Evolutionary conservation across 2,113 vertebrate species (phyloP), one percentile per base, ranked within the genome.

Genomic region (Semicossyphus pulcher): DNA sequence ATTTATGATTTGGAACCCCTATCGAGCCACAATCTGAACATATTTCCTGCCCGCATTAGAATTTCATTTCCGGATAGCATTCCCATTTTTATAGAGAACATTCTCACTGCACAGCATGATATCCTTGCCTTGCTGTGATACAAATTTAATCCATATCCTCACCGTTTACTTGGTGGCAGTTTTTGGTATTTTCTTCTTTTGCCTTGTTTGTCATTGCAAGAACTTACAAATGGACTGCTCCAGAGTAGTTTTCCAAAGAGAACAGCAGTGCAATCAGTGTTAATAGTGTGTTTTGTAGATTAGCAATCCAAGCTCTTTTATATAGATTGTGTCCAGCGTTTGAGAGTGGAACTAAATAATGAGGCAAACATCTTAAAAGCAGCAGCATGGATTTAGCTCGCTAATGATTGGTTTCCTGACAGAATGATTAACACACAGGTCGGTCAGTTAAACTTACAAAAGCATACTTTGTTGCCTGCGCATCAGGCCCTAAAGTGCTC

Each of bases 331-430:
- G 37, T 67, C 52, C 34, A 18, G 5, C 26, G 12, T 56, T 39
- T 65, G 23, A 61, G 32, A 68, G 72, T 15, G 28, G 11, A 64
- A 41, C 36, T 66, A 82, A 81, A 67, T 62, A 79, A 73, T 63
- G 66, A 72, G 42, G 7, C 42, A 20, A 49, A 45, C 73, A 44
- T 63, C 73, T 47, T 71, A 69, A 84, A 79, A 74, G 67, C 67
- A 44, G 36, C 34, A 45, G 45, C 41, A 60, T 72, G 39, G 44
- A 78, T 88, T 80, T 37, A 37, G 62, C 21, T 51, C 23, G 12
- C 49, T 70, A 52, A 79, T 88, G 83, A 75, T 67, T 69, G 72
- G 74, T 78, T 70, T 62, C 67, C 41, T 67, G 78, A 76, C 71
- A 72, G 73, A 54, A 56, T 76, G 80, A 84, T 88, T 65, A 82